Percentiles rank a stretch among this genome's conserved stretches.
These are phyloP conservation scores for Catocala sponsa DNA, from an alignment of 2,888 invertebrate species.

Conservation along the genomic window DNA sequence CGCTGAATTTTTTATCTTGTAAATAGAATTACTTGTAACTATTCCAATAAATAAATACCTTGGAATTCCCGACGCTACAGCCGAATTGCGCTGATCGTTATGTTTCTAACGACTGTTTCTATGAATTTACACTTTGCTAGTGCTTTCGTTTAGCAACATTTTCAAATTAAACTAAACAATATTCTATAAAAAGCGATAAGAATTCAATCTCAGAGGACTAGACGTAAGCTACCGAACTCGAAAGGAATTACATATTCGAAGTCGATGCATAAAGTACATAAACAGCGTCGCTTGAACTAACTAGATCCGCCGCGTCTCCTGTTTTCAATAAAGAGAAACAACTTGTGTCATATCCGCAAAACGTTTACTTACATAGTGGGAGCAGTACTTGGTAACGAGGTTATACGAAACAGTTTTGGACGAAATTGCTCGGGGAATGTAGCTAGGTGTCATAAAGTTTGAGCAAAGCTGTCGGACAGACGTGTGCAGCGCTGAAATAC, in stretches of 20 bases:
- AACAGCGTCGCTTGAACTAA: conserved; percentile 46
- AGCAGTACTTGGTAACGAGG: conserved; percentile 80
- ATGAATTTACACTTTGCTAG: background rate
- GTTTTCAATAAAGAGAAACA: conserved; percentile 81
- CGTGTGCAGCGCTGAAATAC: conserved; percentile 75
- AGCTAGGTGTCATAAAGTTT: conserved; percentile 84
- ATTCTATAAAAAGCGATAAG: conserved; percentile 33
- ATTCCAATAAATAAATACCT: too few relatives aligned
- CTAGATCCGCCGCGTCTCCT: conserved; percentile 53
- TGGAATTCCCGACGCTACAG: too few relatives aligned
- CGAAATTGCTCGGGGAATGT: conserved; percentile 79
- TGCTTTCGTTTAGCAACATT: background rate
- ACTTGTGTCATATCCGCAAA: conserved; percentile 75
- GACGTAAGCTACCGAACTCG: conserved; percentile 34
- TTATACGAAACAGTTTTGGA: conserved; percentile 80
- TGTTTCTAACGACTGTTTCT: too few relatives aligned
- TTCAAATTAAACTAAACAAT: background rate
- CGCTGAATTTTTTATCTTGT: background rate
- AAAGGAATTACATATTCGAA: conserved; percentile 52
- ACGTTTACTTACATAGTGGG: conserved; percentile 75
- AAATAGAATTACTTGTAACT: background rate
- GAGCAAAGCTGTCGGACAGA: conserved; percentile 73
- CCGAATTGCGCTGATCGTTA: too few relatives aligned
- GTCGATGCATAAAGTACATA: conserved; percentile 43
- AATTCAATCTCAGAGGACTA: conserved; percentile 38